phyloP scores from a whole-genome alignment of 2,888 invertebrate species.

The Orthosia cruda region DNA sequence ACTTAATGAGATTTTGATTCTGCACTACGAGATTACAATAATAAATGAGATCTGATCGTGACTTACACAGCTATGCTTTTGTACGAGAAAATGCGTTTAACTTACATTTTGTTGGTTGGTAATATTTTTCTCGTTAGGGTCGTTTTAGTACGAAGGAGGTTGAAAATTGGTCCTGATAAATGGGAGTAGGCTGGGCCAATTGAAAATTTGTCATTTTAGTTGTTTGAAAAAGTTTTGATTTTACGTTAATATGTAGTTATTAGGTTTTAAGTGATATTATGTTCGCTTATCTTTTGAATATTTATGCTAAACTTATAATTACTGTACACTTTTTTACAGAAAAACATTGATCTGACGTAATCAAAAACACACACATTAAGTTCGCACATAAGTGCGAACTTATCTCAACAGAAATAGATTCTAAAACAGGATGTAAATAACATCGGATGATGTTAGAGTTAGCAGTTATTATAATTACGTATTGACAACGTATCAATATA shows the following conservation, averaged over 20 bases:
- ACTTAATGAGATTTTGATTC: slow-evolving; percentile 50
- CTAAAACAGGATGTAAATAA: slow-evolving; percentile 12
- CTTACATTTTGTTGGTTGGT: slow-evolving; percentile 15
- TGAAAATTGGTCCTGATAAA: neutral
- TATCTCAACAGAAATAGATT: neutral
- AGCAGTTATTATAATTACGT: neutral
- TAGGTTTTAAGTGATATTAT: neutral
- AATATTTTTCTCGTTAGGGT: slow-evolving; percentile 30
- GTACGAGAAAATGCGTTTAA: slow-evolving; percentile 4
- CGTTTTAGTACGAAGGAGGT: neutral
- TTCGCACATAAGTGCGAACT: neutral
- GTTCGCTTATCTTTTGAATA: neutral
- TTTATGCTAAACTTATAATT: neutral
- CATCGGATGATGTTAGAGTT: neutral
- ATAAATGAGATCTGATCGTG: slow-evolving; percentile 56
- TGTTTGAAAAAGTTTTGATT: neutral
- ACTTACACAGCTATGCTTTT: slow-evolving; percentile 13
- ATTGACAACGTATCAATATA: neutral
- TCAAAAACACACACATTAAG: neutral
- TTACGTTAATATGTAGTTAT: neutral
- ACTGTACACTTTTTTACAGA: neutral
- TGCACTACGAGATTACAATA: slow-evolving; percentile 37
- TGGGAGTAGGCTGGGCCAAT: neutral
- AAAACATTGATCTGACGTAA: neutral
- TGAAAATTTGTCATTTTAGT: neutral